These are phyloP conservation scores for Chinchilla lanigera DNA, from an alignment of 2,113 vertebrate species.

Conservation along the genomic window DNA sequence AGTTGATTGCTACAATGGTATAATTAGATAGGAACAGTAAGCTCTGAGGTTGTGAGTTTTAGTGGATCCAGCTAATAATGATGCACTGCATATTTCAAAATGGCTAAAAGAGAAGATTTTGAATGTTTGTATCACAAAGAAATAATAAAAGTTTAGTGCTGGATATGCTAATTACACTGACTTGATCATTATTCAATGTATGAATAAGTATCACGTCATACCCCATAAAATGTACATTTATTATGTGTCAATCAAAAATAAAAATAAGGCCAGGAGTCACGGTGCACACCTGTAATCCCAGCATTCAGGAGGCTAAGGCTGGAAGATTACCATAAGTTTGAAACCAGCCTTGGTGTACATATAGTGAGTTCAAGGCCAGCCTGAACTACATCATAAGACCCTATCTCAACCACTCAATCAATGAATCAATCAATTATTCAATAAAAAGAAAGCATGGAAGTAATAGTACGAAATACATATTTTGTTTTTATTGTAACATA, in stretches of 20 bases:
- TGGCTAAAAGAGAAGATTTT: background rate
- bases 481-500: conserved; percentile 43
- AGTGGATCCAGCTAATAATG: background rate
- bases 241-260: background rate
- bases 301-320: background rate
- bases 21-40: background rate
- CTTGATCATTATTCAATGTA: background rate
- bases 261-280: background rate
- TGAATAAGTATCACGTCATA: background rate
- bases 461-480: background rate
- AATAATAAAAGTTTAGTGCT: background rate
- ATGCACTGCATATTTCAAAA: background rate
- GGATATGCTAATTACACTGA: background rate
- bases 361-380: background rate
- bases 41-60: background rate
- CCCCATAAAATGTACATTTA: background rate
- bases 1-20: background rate
- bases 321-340: background rate
- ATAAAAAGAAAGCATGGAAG: background rate
- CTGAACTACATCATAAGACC: background rate
- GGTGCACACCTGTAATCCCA: background rate
- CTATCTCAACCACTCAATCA: background rate
- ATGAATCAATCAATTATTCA: background rate
- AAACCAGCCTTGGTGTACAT: background rate
- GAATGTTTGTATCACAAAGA: background rate